Conservation (phyloP, 1,140 invertebrate species). For the Radopholus similis region DNA sequence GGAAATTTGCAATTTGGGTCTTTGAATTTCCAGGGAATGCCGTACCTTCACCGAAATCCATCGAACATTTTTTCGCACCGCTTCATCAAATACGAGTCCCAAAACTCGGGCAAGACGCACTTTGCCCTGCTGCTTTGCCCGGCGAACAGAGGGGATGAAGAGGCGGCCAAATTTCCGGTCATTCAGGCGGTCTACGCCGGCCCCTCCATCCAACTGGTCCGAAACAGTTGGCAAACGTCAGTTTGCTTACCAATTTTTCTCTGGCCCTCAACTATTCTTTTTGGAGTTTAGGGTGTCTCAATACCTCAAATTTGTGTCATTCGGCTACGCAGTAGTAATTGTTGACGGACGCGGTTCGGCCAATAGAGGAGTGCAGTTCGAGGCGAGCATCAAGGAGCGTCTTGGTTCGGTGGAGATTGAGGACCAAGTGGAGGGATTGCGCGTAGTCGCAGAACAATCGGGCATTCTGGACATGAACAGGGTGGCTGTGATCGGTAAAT, state of each 20-base stretch:
- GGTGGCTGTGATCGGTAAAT: slow-evolving; percentile 78
- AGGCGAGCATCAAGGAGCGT: slow-evolving; percentile 77
- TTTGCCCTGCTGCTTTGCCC: slow-evolving; percentile 70
- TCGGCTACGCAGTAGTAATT: slow-evolving; percentile 90
- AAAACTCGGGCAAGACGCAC: slow-evolving; percentile 68
- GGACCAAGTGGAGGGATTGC: slow-evolving; percentile 91
- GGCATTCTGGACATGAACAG: slow-evolving; percentile 75
- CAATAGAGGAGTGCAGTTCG: slow-evolving; percentile 84
- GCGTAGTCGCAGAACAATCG: slow-evolving; percentile 77
- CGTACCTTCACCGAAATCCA: slow-evolving; percentile 11
- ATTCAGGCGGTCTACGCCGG: slow-evolving; percentile 88
- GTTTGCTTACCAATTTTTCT: no score
- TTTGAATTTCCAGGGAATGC: no score
- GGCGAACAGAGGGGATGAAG: slow-evolving; percentile 71
- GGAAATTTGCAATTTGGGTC: no score
- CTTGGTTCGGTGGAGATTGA: slow-evolving; percentile 86
- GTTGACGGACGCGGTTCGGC: slow-evolving; percentile 91
- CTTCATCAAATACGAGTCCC: slow-evolving; percentile 30
- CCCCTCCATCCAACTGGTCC: slow-evolving; percentile 68
- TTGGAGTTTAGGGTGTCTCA: slow-evolving; percentile 38
- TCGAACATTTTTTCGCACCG: slow-evolving; percentile 10
- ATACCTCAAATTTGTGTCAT: slow-evolving; percentile 75
- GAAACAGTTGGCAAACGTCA: slow-evolving; percentile 66
- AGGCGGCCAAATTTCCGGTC: slow-evolving; percentile 82
- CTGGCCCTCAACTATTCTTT: no score